A percentile compares a stretch with the other conserved stretches of the same genome.
These are phyloP conservation scores for Micromys minutus DNA, from an alignment of 2,113 vertebrate genomes.

Conservation along the genomic window DNA sequence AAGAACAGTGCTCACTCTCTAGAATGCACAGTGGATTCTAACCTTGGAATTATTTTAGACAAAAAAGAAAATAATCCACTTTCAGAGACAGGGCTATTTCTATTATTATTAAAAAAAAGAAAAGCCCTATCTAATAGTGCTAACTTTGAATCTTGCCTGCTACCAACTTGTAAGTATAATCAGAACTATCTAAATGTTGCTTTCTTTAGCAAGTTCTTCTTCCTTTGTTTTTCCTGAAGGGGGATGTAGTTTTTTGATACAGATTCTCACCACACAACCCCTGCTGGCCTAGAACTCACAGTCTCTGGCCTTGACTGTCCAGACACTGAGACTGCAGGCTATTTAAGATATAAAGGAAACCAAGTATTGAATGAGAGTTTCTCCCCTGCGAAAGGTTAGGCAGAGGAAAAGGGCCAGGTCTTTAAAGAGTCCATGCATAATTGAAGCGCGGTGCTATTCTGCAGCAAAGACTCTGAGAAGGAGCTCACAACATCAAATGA, in stretches of 20 bases:
- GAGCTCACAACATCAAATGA: slow-evolving; percentile 46
- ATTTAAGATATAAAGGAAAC: background rate
- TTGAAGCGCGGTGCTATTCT: slow-evolving; percentile 75
- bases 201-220: background rate
- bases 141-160: background rate
- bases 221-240: background rate
- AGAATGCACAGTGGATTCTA: background rate
- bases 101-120: background rate
- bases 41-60: background rate
- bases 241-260: background rate
- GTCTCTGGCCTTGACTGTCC: background rate
- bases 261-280: background rate
- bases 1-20: background rate
- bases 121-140: background rate
- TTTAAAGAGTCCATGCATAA: slow-evolving; percentile 76
- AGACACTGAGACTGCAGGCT: background rate
- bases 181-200: background rate
- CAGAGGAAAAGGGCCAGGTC: slow-evolving; percentile 35
- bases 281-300: background rate
- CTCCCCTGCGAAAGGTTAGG: background rate
- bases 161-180: background rate
- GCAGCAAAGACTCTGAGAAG: slow-evolving; percentile 45
- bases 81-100: background rate
- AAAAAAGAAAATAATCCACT: background rate
- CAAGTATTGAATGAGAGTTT: background rate